Evolutionary conservation across 2,113 vertebrate species (phyloP).

Genomic region (Sorex araneus): DNA sequence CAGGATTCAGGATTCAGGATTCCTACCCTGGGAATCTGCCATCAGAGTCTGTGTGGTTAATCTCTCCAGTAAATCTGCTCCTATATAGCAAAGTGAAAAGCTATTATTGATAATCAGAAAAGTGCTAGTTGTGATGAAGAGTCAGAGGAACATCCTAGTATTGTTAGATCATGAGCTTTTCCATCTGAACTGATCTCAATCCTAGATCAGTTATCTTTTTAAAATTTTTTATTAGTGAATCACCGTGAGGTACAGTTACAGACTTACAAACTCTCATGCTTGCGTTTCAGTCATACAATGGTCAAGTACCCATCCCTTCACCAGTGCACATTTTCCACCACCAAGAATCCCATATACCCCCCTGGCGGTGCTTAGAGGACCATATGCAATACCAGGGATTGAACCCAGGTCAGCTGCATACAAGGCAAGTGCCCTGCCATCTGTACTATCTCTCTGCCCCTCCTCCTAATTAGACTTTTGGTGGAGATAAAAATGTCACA

Average conservation of each 20-base stretch:
- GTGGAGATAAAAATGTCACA: neutral
- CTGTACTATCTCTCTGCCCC: no score
- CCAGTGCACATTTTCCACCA: no score
- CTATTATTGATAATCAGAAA: constrained; percentile 37
- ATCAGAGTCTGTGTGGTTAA: constrained; percentile 29
- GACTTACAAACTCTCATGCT: no score
- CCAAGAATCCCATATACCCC: no score
- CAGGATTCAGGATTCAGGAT: constrained; percentile 12
- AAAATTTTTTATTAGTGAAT: no score
- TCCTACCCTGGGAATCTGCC: neutral
- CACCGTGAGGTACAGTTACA: no score
- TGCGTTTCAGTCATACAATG: no score
- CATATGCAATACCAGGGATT: no score
- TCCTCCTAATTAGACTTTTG: neutral
- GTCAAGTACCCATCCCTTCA: no score
- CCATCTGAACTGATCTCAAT: constrained; percentile 6
- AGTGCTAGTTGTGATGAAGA: neutral
- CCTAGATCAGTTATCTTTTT: constrained; percentile 18
- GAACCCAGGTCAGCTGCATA: no score
- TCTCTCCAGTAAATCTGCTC: constrained; percentile 44
- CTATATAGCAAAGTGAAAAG: constrained; percentile 2
- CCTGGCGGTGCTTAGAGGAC: no score
- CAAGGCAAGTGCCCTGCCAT: no score
- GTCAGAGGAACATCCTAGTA: constrained; percentile 36
- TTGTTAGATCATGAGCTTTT: neutral